Base-by-base conservation (phyloP, 2,888 invertebrate species). In the Marronus borbonicus region DNA sequence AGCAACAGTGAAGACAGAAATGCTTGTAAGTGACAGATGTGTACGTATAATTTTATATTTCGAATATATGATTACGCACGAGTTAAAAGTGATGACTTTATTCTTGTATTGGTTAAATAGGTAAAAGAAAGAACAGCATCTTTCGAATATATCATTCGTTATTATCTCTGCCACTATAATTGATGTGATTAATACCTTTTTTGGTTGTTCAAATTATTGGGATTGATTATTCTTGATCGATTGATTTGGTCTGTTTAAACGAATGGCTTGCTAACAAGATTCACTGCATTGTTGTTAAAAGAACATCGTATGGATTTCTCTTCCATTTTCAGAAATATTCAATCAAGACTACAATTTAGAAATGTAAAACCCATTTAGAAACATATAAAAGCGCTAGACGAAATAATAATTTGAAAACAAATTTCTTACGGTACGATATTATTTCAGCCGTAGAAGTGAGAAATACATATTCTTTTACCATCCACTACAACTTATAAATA, bases 81-180 rank as follows among this genome's bases (percentile, higher is more conserved):
- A 83, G 83, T 86, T 86, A 86, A 87, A 87, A 87, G 86, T 86
- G 87, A 87, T 86, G 86, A 86, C 86, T 87, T 85, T 86, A 87
- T 87, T 84, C 85, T 85, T 84, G 77, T 72, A 70, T 58, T 76
- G 69, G 68, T 69, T 60, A 70, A 77, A 77, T 81, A 80, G 80
- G 44, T 55, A 65, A 58, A 39, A 50, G 17, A 31, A 55, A 55
- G 24, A 75, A 65, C 36, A 58, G 62, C 28, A 52, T 60, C 58
- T 28, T 65, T 55, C 44, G 58, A 66, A 52, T 60, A 80, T 83
- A 80, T 82, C 82, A 81, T 76, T 76, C 81, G 76, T 82, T 78
- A 82, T 82, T 79, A 80, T 81, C 78, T 77, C 79, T 78, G 60
- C 66, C 68, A 80, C 78, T 49, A 80, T 84, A 85, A 84, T 84